These are phyloP conservation scores for Sebastes kiyomatsui DNA, from an alignment of 2,797 vertebrate genomes.

Conservation along the genomic window DNA sequence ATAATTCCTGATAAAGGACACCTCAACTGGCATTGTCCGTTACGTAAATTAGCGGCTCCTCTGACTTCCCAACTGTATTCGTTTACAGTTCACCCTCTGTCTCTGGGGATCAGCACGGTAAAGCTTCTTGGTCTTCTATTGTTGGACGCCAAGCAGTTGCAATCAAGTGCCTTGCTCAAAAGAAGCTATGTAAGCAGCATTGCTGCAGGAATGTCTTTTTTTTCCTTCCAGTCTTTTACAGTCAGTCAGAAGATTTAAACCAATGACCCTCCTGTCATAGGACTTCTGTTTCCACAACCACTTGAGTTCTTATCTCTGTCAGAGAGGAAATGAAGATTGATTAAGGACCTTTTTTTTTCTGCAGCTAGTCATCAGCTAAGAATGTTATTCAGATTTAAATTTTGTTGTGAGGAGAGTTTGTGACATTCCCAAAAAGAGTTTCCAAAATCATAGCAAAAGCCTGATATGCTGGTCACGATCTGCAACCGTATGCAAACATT, in stretches of 20 bases:
- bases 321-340: conserved; percentile 37
- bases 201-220: conserved; percentile 1
- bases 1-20: too few species aligned
- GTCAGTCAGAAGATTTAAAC: conserved; percentile 13
- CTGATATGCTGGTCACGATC: not conserved
- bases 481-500: not conserved
- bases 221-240: conserved; percentile 5
- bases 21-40: too few species aligned
- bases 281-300: conserved; percentile 16
- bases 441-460: not conserved
- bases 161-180: conserved; percentile 12
- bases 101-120: not conserved
- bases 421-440: not conserved
- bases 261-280: not conserved
- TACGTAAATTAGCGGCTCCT: not conserved
- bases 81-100: not conserved
- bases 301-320: conserved; percentile 23
- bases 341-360: not conserved
- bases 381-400: not conserved
- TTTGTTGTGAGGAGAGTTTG: conserved; percentile 2
- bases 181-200: conserved; percentile 1
- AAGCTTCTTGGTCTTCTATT: not conserved
- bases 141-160: conserved; percentile 4
- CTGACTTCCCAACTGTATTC: not conserved
- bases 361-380: not conserved